Evolutionary conservation across 2,888 invertebrate genomes (phyloP).

Genomic region (Tigriopus californicus): DNA sequence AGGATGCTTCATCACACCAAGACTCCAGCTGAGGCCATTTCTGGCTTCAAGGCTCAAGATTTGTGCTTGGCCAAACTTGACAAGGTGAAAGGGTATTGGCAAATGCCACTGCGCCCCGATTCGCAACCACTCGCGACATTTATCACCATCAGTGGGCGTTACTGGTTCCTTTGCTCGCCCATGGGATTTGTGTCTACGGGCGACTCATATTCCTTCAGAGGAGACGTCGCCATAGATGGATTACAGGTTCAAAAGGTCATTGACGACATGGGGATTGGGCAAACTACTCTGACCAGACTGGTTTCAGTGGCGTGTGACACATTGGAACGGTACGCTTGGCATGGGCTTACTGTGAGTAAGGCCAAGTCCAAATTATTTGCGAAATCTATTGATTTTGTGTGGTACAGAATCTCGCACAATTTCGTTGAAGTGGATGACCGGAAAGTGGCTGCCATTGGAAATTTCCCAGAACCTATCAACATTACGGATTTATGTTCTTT

Average conservation of each 20-base stretch:
- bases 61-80: background rate
- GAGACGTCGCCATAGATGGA: background rate
- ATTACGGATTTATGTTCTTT: slow-evolving; percentile 16
- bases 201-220: background rate
- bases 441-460: slow-evolving; percentile 13
- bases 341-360: background rate
- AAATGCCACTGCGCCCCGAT: background rate
- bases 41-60: background rate
- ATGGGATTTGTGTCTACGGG: background rate
- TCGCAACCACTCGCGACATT: background rate
- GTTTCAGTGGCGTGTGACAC: background rate
- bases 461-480: slow-evolving; percentile 13
- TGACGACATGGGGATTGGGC: background rate
- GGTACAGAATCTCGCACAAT: background rate
- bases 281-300: background rate
- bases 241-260: background rate
- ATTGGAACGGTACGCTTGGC: background rate
- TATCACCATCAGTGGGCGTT: background rate
- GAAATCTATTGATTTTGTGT: background rate
- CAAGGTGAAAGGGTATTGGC: too few relatives aligned
- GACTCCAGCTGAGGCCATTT: background rate
- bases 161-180: background rate
- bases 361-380: background rate
- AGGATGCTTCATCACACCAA: background rate
- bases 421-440: background rate